These are phyloP conservation scores for Paraescarpia echinospica DNA, from an alignment of 1,140 invertebrate species.

Conservation along the genomic window DNA sequence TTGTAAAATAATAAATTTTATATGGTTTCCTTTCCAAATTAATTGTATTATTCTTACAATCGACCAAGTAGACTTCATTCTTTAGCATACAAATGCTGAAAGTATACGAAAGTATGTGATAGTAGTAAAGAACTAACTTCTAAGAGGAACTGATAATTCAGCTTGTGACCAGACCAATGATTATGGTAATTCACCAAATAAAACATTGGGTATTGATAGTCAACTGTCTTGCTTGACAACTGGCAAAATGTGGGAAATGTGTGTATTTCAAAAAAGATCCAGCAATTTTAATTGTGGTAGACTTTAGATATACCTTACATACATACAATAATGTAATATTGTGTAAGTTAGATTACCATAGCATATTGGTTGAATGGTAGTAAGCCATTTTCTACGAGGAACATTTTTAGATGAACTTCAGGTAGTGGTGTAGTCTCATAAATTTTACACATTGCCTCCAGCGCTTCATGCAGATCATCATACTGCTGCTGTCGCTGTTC, in stretches of 20 bases:
- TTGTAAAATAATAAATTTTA: background rate
- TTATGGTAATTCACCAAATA: background rate
- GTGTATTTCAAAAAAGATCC: background rate
- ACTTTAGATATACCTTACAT: background rate
- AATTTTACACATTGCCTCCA: constrained; percentile 68
- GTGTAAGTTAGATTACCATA: constrained; percentile 35
- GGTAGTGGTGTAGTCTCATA: constrained; percentile 64
- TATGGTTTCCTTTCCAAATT: background rate
- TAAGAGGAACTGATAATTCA: background rate
- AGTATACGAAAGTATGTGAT: background rate
- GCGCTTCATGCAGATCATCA: constrained; percentile 71
- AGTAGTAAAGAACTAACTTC: background rate
- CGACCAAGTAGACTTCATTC: background rate
- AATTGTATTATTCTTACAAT: background rate
- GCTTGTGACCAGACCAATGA: background rate
- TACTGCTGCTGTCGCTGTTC: constrained; percentile 73
- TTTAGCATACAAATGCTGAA: background rate
- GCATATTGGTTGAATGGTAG: constrained; percentile 66
- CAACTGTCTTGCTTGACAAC: background rate
- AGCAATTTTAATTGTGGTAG: no score
- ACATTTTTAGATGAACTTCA: constrained; percentile 74
- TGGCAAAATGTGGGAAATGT: background rate
- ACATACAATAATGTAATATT: background rate
- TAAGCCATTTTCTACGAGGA: constrained; percentile 70
- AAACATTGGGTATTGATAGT: background rate